A percentile compares a stretch with the other conserved stretches of the same genome.
Conservation (phyloP, 2,888 invertebrate species). For the Dastarcus helophoroides region DNA sequence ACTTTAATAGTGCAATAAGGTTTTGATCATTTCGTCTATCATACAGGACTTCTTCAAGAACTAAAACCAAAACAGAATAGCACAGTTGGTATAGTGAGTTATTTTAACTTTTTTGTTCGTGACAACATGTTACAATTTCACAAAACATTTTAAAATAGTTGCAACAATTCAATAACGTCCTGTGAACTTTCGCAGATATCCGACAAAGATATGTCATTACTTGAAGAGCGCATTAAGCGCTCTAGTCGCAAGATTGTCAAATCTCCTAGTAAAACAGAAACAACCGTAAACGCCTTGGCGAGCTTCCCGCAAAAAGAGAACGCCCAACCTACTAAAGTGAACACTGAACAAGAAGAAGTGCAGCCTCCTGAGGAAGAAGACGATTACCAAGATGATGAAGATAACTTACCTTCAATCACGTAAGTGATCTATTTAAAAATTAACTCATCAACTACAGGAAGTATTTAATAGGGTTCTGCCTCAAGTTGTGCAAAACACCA, state of each 20-base stretch:
- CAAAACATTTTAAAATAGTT: too few relatives aligned
- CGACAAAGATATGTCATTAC: constrained; percentile 86
- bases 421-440: constrained; percentile 13
- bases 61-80: too few relatives aligned
- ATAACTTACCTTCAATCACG: constrained; percentile 22
- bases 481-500: constrained; percentile 36
- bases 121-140: too few relatives aligned
- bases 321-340: constrained; percentile 1
- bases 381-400: constrained; percentile 33
- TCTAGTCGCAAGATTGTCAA: constrained; percentile 53
- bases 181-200: constrained; percentile 49
- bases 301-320: constrained; percentile 6
- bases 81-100: too few relatives aligned
- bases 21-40: too few relatives aligned
- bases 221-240: constrained; percentile 94
- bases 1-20: too few relatives aligned
- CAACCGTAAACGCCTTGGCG: constrained; percentile 6
- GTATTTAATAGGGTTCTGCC: constrained; percentile 29
- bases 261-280: constrained; percentile 18
- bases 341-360: constrained; percentile 1
- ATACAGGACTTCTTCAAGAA: too few relatives aligned
- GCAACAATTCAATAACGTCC: not conserved
- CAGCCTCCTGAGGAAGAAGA: constrained; percentile 19
- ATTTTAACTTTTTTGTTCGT: too few relatives aligned
- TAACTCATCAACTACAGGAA: constrained; percentile 3